Evolutionary conservation across 2,888 invertebrate species (phyloP), one percentile per base, ranked within the genome.

Genomic region (Villa cingulata): DNA sequence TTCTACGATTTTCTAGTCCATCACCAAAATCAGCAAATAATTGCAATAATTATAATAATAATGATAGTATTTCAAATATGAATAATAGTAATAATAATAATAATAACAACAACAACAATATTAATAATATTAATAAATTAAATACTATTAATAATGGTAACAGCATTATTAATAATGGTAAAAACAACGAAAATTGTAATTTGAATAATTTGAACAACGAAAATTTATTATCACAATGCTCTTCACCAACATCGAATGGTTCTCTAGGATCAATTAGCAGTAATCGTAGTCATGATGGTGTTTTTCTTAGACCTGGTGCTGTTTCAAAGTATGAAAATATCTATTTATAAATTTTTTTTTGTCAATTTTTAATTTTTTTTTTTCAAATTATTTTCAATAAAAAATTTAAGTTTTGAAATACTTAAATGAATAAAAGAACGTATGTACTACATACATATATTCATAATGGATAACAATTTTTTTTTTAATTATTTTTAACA

Each of bases 231-330:
- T 56, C 57, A 18, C 57, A 56, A 40, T 56, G 54, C 45, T 57
- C 55, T 16, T 58, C 57, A 7, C 56, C 56, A 41, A 56, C 54
- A 14, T 51, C 54, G 29, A 49, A 60, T 50, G 65, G 64, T 36
- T 56, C 54, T 14, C 23, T 50, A 12, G 43, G 41, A 23, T 53
- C 51, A 14, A 32, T 53, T 12, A 48, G 40, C 19, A 54, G 60
- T 43, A 63, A 64, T 45, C 73, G 73, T 40, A 73, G 72, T 17
- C 76, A 77, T 55, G 83, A 83, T 59, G 82, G 80, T 2, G 82
- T 84, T 1, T 84, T 84, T 58, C 67, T 83, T 37, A 71, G 80
- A 57, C 83, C 83, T 7, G 79, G 79, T 39, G 78, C 79, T 60
- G 76, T 74, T 45, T 71, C 73, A 15, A 74, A 75, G 75, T 74